phyloP scores from a whole-genome alignment of 2,113 vertebrate genomes.

The Misgurnus anguillicaudatus region DNA sequence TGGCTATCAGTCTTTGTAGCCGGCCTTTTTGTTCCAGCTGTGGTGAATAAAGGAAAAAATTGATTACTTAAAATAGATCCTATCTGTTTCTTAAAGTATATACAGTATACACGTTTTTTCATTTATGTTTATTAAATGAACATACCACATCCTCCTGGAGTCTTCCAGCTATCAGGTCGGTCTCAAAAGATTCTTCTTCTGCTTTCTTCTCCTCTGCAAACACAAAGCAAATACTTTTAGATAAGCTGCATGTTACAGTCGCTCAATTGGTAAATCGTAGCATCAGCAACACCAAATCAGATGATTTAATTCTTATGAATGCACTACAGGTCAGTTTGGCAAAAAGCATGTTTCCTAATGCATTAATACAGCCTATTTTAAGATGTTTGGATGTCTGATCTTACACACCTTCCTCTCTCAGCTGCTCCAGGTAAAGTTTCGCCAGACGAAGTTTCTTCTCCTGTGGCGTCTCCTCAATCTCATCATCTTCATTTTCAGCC shows the following conservation, averaged over 20 bases:
- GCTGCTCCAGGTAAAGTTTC: constrained; percentile 86
- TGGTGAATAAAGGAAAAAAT: constrained; percentile 31
- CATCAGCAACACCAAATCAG: too few relatives aligned
- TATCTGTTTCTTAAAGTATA: too few relatives aligned
- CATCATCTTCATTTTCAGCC: constrained; percentile 65
- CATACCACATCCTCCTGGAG: constrained; percentile 92
- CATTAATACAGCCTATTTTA: too few relatives aligned
- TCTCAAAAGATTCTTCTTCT: constrained; percentile 76
- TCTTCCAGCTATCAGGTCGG: constrained; percentile 81
- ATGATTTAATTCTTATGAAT: not conserved
- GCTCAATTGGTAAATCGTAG: too few relatives aligned
- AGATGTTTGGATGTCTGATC: not conserved
- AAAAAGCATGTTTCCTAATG: too few relatives aligned
- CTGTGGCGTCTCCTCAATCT: constrained; percentile 88
- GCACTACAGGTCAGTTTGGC: not conserved
- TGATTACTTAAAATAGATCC: not conserved
- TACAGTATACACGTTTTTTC: too few relatives aligned
- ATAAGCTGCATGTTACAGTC: not conserved
- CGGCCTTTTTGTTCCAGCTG: constrained; percentile 93
- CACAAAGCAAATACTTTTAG: not conserved
- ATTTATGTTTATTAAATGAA: not conserved
- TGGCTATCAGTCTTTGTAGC: constrained; percentile 86
- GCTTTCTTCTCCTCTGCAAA: constrained; percentile 82
- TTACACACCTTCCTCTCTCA: constrained; percentile 81
- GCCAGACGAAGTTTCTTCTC: constrained; percentile 93